Percentiles rank a stretch among this genome's conserved stretches.
phyloP scores from a whole-genome alignment of 2,888 invertebrate genomes.

The Agrilus cyanescens region DNA sequence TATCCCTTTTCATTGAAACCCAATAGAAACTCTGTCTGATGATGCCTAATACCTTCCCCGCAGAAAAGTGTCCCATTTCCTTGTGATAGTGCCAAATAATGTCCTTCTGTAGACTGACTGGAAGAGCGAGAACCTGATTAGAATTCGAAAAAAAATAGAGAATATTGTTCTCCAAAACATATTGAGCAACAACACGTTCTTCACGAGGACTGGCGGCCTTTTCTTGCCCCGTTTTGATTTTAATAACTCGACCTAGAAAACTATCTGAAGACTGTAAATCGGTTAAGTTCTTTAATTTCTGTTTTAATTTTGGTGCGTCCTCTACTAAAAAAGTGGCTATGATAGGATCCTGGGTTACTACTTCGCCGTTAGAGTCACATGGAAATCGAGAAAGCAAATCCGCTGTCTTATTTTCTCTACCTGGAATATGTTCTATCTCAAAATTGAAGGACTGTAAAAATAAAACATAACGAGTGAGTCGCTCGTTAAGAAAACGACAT shows the following conservation, averaged over 20 bases:
- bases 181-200: too few relatives aligned
- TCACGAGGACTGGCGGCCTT: not conserved
- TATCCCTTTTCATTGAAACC: not conserved
- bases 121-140: too few relatives aligned
- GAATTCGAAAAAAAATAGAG: too few relatives aligned
- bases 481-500: conserved; percentile 13
- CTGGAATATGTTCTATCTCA: conserved; percentile 14
- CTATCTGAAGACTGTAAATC: not conserved
- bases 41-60: too few relatives aligned
- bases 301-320: not conserved
- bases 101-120: not conserved
- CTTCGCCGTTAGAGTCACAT: not conserved
- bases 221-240: not conserved
- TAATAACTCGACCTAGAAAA: not conserved
- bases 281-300: not conserved
- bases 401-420: conserved; percentile 16
- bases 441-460: conserved; percentile 17
- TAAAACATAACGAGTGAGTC: conserved; percentile 17
- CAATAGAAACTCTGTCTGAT: not conserved
- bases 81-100: not conserved
- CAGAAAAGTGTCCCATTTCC: not conserved
- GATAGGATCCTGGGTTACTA: not conserved
- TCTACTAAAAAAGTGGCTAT: not conserved
- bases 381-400: conserved; percentile 21
- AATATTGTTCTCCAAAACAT: too few relatives aligned